phyloP scores from a whole-genome alignment of 2,888 invertebrate genomes.

The Glyphotaelius pellucidus region DNA sequence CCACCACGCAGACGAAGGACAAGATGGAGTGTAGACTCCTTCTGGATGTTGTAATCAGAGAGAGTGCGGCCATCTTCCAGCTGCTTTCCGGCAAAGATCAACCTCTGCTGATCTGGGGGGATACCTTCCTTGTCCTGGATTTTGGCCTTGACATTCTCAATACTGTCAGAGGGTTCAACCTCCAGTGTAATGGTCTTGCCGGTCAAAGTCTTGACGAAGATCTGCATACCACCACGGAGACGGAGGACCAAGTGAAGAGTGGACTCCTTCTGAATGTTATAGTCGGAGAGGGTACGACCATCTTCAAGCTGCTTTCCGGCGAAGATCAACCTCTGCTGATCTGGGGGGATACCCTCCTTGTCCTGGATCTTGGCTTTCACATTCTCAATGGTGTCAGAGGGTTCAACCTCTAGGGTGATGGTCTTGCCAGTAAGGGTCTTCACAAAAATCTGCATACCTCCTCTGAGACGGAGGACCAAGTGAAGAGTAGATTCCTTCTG shows the following conservation, averaged over 20 bases:
- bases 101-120: slow-evolving; percentile 77
- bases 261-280: neutral
- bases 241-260: neutral
- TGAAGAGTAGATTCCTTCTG: neutral
- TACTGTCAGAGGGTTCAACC: slow-evolving; percentile 79
- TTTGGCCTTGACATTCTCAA: slow-evolving; percentile 78
- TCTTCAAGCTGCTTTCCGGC: slow-evolving; percentile 79
- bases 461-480: neutral
- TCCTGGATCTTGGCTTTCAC: slow-evolving; percentile 77
- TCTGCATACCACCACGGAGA: neutral
- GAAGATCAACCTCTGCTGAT: slow-evolving; percentile 78
- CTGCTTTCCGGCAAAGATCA: slow-evolving; percentile 79
- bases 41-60: slow-evolving; percentile 80
- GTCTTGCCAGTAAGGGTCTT: neutral
- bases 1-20: slow-evolving; percentile 79
- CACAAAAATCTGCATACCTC: neutral
- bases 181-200: slow-evolving; percentile 67
- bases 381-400: slow-evolving; percentile 79
- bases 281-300: slow-evolving; percentile 69
- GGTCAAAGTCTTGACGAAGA: neutral
- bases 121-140: slow-evolving; percentile 78
- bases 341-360: slow-evolving; percentile 78
- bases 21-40: slow-evolving; percentile 77
- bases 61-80: slow-evolving; percentile 77
- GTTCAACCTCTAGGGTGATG: slow-evolving; percentile 73